Percentiles rank a stretch among this genome's conserved stretches.
phyloP scores from a whole-genome alignment of 2,113 vertebrate species.

The Anguilla japonica region DNA sequence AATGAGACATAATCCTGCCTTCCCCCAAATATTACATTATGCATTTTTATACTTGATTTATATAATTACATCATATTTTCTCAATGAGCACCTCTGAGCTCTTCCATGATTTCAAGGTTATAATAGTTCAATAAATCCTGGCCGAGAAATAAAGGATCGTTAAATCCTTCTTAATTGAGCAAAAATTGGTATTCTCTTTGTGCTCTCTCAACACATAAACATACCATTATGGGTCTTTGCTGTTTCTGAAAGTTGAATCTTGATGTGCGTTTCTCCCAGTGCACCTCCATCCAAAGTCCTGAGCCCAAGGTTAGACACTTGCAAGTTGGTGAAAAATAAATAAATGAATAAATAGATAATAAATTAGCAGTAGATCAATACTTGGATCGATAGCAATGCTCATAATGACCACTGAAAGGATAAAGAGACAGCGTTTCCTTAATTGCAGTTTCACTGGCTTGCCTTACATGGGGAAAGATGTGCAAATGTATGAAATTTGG shows the following conservation, averaged over 20 bases:
- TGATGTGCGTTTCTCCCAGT: constrained; percentile 50
- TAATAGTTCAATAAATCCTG: constrained; percentile 36
- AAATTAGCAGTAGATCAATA: constrained; percentile 76
- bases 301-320: constrained; percentile 65
- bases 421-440: constrained; percentile 66
- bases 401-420: constrained; percentile 77
- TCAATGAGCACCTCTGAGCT: constrained; percentile 52
- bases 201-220: constrained; percentile 44
- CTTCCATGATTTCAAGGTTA: constrained; percentile 56
- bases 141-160: constrained; percentile 34
- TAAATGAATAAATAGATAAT: constrained; percentile 67
- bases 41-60: constrained; percentile 52
- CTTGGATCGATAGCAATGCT: constrained; percentile 71
- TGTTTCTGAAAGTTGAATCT: constrained; percentile 53
- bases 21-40: constrained; percentile 60
- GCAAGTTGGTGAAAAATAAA: constrained; percentile 58
- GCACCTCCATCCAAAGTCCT: constrained; percentile 41
- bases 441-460: constrained; percentile 61
- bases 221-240: constrained; percentile 39
- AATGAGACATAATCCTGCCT: constrained; percentile 51
- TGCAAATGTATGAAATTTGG: constrained; percentile 64
- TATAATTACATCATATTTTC: constrained; percentile 51
- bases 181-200: constrained; percentile 53
- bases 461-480: constrained; percentile 63
- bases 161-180: constrained; percentile 35